phyloP scores from a whole-genome alignment of 2,888 invertebrate species.

The Blera fallax region DNA sequence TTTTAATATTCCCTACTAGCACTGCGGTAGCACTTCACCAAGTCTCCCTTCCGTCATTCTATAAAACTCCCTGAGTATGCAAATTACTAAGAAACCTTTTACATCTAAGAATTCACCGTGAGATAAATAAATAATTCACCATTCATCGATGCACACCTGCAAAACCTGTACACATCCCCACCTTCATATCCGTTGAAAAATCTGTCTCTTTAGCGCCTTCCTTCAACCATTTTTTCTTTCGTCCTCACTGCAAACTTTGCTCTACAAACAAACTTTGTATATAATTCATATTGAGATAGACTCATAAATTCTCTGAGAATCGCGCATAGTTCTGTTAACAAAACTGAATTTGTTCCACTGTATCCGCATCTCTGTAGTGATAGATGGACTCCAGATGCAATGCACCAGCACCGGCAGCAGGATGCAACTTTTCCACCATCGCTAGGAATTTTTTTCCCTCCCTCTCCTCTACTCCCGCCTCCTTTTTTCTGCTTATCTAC shows the following conservation, averaged over 20 bases:
- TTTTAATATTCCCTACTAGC: too few species aligned
- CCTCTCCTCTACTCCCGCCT: neutral
- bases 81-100: neutral
- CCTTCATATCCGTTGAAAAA: conserved; percentile 26
- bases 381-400: conserved; percentile 69
- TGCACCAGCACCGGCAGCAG: conserved; percentile 33
- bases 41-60: too few species aligned
- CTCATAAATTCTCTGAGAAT: conserved; percentile 54
- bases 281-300: conserved; percentile 72
- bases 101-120: neutral
- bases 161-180: conserved; percentile 30
- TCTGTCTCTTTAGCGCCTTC: neutral
- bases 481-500: conserved; percentile 44
- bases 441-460: neutral
- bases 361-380: conserved; percentile 55
- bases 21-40: too few species aligned
- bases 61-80: neutral
- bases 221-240: neutral
- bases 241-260: conserved; percentile 43
- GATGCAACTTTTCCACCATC: conserved; percentile 63
- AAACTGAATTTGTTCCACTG: conserved; percentile 70
- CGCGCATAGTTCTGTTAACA: conserved; percentile 69
- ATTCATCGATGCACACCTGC: conserved; percentile 46
- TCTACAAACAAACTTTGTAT: conserved; percentile 62
- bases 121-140: conserved; percentile 24